These are phyloP conservation scores for Lasiurus borealis DNA, from an alignment of 2,113 vertebrate species.

Conservation along the genomic window DNA sequence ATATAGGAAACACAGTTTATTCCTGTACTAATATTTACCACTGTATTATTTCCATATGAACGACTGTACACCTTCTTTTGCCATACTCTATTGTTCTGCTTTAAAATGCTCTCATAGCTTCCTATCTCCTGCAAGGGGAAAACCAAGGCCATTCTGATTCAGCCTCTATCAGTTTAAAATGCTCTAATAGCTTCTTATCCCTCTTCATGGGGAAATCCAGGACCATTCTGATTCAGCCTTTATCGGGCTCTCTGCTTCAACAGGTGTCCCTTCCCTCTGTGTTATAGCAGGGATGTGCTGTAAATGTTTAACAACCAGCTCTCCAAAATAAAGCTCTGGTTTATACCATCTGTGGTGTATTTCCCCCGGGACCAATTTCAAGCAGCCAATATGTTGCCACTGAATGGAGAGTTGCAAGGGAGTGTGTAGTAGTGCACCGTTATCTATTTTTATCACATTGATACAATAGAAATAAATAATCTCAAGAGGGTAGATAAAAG, in stretches of 20 bases:
- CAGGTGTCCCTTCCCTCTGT: background rate
- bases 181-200: background rate
- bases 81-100: background rate
- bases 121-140: background rate
- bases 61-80: background rate
- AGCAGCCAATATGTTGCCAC: background rate
- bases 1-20: background rate
- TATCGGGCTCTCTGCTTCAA: background rate
- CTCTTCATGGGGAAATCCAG: background rate
- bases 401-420: background rate
- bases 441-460: background rate
- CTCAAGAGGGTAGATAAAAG: background rate
- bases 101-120: background rate
- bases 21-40: background rate
- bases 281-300: no score
- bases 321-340: background rate
- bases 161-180: background rate
- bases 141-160: background rate
- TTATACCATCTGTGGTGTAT: background rate
- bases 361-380: background rate
- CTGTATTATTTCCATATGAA: background rate
- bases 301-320: background rate
- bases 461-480: background rate
- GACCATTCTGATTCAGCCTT: background rate
- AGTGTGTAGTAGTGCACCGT: rapidly evolving